A percentile compares a stretch with the other conserved stretches of the same genome.
Conservation (phyloP, 64 coral and sea anemone species). For the Astreopora myriophthalma region DNA sequence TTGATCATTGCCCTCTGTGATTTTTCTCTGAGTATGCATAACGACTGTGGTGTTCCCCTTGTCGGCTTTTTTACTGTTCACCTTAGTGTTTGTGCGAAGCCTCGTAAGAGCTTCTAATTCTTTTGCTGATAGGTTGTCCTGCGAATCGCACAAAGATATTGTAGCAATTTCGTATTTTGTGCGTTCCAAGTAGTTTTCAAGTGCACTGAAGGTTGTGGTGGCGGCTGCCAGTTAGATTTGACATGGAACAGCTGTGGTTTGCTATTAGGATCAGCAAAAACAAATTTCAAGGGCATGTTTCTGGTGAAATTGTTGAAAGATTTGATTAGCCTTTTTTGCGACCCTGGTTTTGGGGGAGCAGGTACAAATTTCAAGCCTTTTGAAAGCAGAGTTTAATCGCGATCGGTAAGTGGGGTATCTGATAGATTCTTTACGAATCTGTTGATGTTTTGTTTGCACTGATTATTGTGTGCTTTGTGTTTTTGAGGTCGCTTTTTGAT, state of each 20-base stretch:
- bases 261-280: not conserved
- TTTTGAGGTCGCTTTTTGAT: not conserved
- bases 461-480: not conserved
- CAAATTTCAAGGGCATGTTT: not conserved
- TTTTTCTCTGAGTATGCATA: no score
- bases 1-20: no score
- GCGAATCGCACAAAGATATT: not conserved
- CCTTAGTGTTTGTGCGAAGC: not conserved
- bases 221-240: no score
- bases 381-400: not conserved
- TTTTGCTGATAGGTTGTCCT: conserved; percentile 47
- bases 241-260: no score
- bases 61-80: conserved; percentile 29
- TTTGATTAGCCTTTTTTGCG: not conserved
- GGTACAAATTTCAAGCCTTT: conserved; percentile 16
- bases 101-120: not conserved
- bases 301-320: conserved; percentile 1
- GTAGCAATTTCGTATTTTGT: conserved; percentile 51
- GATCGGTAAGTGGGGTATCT: not conserved
- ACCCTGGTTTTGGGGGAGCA: not conserved
- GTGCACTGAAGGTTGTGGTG: no score
- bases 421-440: conserved; percentile 31
- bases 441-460: conserved; percentile 4
- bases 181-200: no score
- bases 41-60: conserved; percentile 18